A percentile compares a stretch with the other conserved stretches of the same genome.
Evolutionary conservation across 2,888 invertebrate species (phyloP).

Genomic region (Oxycera nigricornis): DNA sequence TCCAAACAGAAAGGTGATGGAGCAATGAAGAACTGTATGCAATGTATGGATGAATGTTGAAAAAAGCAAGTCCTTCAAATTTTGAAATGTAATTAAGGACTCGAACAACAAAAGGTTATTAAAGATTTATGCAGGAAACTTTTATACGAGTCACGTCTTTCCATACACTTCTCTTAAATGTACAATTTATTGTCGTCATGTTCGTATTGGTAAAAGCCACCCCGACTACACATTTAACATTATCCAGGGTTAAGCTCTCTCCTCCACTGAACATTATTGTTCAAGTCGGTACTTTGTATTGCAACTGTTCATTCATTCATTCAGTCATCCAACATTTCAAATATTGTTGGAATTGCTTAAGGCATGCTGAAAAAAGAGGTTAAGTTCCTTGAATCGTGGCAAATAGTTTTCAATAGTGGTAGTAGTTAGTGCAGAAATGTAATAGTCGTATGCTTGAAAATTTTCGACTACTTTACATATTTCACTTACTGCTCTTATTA

Average conservation of each 20-base stretch:
- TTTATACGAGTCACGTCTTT: constrained; percentile 39
- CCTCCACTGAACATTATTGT: constrained; percentile 23
- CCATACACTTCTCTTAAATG: constrained; percentile 25
- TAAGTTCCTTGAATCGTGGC: constrained; percentile 24
- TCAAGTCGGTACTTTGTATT: constrained; percentile 5
- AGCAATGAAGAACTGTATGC: background rate
- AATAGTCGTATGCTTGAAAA: constrained; percentile 18
- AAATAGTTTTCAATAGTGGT: constrained; percentile 24
- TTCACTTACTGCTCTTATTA: constrained; percentile 32
- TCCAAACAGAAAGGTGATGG: background rate
- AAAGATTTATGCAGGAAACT: constrained; percentile 40
- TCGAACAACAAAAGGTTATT: constrained; percentile 40
- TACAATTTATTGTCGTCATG: constrained; percentile 36
- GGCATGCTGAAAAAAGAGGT: constrained; percentile 27
- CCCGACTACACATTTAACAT: background rate
- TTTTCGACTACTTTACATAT: constrained; percentile 26
- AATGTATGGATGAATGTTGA: background rate
- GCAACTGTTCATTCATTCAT: constrained; percentile 32
- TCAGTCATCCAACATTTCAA: constrained; percentile 24
- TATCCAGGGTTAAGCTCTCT: constrained; percentile 10
- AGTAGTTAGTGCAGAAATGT: background rate
- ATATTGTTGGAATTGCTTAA: constrained; percentile 37
- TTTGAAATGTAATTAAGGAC: constrained; percentile 40
- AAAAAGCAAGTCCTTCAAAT: constrained; percentile 31
- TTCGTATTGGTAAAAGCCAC: constrained; percentile 29